phyloP scores from a whole-genome alignment of 1,140 invertebrate genomes.

The Brachionus angularis region DNA sequence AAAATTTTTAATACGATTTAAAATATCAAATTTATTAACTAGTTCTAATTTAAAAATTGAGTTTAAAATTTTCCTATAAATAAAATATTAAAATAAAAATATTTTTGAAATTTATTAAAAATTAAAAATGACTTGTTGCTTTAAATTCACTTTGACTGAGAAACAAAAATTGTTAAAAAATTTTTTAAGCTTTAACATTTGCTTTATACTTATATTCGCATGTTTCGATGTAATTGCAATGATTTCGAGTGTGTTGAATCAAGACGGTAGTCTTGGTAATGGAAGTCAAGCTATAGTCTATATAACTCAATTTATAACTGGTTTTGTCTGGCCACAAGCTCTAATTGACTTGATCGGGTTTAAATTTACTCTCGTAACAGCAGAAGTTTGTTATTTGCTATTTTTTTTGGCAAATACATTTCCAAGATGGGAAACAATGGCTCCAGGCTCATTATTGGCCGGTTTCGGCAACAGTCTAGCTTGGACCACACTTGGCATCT shows the following conservation, averaged over 20 bases:
- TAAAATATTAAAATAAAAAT: too few relatives aligned
- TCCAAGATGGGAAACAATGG: constrained; percentile 23
- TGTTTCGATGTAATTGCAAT: constrained; percentile 21
- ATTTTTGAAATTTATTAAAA: too few relatives aligned
- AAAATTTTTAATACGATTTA: too few relatives aligned
- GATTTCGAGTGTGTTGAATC: constrained; percentile 38
- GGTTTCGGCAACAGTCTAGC: constrained; percentile 29
- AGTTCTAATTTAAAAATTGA: too few relatives aligned
- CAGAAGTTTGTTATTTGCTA: not conserved
- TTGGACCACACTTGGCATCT: constrained; percentile 34
- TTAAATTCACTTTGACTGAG: not conserved
- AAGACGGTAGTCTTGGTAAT: constrained; percentile 42
- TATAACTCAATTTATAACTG: constrained; percentile 13
- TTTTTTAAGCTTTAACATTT: constrained; percentile 25
- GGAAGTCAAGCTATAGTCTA: constrained; percentile 32
- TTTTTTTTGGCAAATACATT: constrained; percentile 35
- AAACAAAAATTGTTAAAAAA: constrained; percentile 37
- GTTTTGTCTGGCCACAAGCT: constrained; percentile 24
- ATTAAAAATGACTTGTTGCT: too few relatives aligned
- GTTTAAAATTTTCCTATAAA: too few relatives aligned
- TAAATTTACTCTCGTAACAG: constrained; percentile 24
- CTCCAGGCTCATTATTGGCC: constrained; percentile 21
- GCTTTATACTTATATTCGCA: constrained; percentile 30
- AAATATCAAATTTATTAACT: too few relatives aligned
- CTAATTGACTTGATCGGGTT: constrained; percentile 36